A percentile compares a stretch with the other conserved stretches of the same genome.
phyloP scores from a whole-genome alignment of 2,888 invertebrate species.

The Heliconius charithonia region DNA sequence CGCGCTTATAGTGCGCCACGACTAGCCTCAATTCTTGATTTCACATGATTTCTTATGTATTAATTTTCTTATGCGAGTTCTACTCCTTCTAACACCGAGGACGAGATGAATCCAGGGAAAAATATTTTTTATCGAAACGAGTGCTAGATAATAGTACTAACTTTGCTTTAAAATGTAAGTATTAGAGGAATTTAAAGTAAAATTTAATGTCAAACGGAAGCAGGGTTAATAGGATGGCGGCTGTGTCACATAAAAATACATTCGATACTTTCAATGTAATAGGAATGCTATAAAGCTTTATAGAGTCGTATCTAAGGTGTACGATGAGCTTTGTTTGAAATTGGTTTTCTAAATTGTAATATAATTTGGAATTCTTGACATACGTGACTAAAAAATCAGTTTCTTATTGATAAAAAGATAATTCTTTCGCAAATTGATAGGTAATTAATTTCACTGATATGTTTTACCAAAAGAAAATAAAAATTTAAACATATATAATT shows the following conservation, averaged over 20 bases:
- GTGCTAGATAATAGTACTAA: not conserved
- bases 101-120: too few species aligned
- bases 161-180: not conserved
- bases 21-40: too few species aligned
- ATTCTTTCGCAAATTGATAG: not conserved
- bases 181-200: conserved; percentile 7
- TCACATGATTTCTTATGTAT: too few species aligned
- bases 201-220: conserved; percentile 20
- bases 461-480: not conserved
- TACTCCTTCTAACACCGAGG: too few species aligned
- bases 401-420: not conserved
- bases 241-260: conserved; percentile 15
- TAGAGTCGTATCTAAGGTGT: conserved; percentile 21
- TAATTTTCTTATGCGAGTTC: too few species aligned
- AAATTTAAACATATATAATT: not conserved
- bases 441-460: not conserved
- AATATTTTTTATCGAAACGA: not conserved
- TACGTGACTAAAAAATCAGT: not conserved
- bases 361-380: not conserved
- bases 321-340: conserved; percentile 20
- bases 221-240: conserved; percentile 23
- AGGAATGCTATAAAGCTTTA: conserved; percentile 25
- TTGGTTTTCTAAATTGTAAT: conserved; percentile 12
- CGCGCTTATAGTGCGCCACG: too few species aligned
- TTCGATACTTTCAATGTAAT: conserved; percentile 20